phyloP scores from a whole-genome alignment of 2,113 vertebrate genomes.

The Gyps fulvus region DNA sequence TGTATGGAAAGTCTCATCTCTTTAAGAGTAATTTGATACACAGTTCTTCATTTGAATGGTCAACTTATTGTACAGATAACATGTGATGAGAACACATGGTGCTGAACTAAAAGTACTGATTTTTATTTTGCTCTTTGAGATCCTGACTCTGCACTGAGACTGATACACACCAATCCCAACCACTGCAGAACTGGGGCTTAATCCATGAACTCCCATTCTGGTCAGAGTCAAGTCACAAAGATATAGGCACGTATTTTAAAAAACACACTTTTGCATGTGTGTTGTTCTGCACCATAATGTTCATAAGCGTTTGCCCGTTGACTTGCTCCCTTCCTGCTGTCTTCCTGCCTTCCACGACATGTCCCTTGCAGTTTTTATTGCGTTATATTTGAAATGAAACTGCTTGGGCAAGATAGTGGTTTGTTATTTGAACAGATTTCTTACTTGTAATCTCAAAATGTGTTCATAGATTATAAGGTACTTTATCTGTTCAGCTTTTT shows the following conservation, averaged over 20 bases:
- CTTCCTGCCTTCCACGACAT: neutral
- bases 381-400: neutral
- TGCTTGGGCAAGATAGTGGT: neutral
- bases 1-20: neutral
- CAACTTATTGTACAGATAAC: neutral
- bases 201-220: neutral
- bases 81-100: neutral
- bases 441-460: neutral
- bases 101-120: neutral
- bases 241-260: neutral
- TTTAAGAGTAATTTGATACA: neutral
- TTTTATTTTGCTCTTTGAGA: neutral
- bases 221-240: neutral
- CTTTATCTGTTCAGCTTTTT: neutral
- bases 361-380: neutral
- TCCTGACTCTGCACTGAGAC: neutral
- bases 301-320: neutral
- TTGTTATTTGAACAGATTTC: neutral
- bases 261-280: accelerated
- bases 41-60: neutral
- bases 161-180: neutral
- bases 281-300: neutral
- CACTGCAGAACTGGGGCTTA: neutral
- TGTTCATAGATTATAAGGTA: neutral
- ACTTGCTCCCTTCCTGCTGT: neutral